phyloP scores from a whole-genome alignment of 2,888 invertebrate genomes.

The Agapostemon virescens region DNA sequence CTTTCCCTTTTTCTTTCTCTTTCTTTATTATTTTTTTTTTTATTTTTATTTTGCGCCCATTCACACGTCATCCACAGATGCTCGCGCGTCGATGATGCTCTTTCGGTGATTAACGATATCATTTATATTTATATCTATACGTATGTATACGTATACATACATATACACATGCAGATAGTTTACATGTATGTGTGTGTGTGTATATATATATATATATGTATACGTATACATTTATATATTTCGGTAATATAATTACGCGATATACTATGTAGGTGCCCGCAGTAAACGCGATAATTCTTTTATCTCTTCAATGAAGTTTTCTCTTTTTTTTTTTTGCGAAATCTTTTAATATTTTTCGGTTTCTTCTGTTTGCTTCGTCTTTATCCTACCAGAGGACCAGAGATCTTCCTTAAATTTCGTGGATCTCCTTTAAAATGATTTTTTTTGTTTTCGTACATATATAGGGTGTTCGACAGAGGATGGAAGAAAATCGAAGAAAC shows the following conservation, averaged over 20 bases:
- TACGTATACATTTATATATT: slow-evolving; percentile 21
- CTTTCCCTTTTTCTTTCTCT: slow-evolving; percentile 30
- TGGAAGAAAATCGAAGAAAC: not conserved
- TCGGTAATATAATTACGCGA: slow-evolving; percentile 62
- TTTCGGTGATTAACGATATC: slow-evolving; percentile 61
- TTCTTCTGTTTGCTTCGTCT: slow-evolving; percentile 16
- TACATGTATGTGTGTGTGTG: not conserved
- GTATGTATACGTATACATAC: not conserved
- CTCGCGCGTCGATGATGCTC: slow-evolving; percentile 57
- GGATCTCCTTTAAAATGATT: not conserved
- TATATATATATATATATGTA: not conserved
- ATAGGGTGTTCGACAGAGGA: not conserved
- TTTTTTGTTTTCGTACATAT: not conserved
- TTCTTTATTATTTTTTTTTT: slow-evolving; percentile 45
- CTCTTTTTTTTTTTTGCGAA: not conserved
- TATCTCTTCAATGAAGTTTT: not conserved
- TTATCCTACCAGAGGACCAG: slow-evolving; percentile 76
- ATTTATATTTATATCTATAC: slow-evolving; percentile 42
- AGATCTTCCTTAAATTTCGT: slow-evolving; percentile 51
- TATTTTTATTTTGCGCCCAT: no score
- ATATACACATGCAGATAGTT: not conserved
- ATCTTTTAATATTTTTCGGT: not conserved
- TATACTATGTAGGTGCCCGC: slow-evolving; percentile 67
- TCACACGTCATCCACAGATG: slow-evolving; percentile 54
- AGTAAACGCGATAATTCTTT: slow-evolving; percentile 66